Evolutionary conservation across 2,113 vertebrate species (phyloP), one percentile per base, ranked within the genome.

Genomic region (Hypocryptadius cinnamomeus): DNA sequence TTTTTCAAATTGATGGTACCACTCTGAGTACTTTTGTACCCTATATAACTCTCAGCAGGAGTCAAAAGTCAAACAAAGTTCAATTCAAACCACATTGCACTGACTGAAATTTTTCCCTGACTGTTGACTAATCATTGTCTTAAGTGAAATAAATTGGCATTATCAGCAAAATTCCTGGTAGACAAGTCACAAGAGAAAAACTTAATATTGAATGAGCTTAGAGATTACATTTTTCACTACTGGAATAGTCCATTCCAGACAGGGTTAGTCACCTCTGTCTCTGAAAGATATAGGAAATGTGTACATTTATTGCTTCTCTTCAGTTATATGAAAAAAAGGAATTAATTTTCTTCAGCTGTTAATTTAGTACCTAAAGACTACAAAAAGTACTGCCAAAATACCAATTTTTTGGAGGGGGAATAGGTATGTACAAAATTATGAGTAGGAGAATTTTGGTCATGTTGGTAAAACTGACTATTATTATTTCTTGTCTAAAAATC

Each of bases 91-190:
- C 87, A 92, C 65, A 83, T 85, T 91, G 92, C 65, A 48, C 44
- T 71, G 76, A 68, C 21, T 63, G 57, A 92, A 82, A n/a, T 31
- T 82, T 88, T 89, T 94, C 51, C 69, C 48, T 80, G 79, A 40
- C 85, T 92, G 68, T 85, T 94, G 89, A 94, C 85, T 95, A 71
- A 88, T 92, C 71, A 61, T 69, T 92, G 68, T 85, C 87, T 84
- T 94, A 90, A 92, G 85, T 96, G 77, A 96, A 94, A 93, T 94
- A 93, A 95, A 90, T 93, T 60, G 31, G n/a, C 69, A 44, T 85
- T 94, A 85, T 90, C 85, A 81, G 85, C 68, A 85, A 74, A 91
- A 91, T 88, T 95, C 82, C 69, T 94, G 56, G 82, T 80, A 94
- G 90, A 94, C 69, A 92, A 64, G 81, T 82, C 85, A 89, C 17